phyloP scores from a whole-genome alignment of 2,113 vertebrate species.

The Oophaga pumilio region DNA sequence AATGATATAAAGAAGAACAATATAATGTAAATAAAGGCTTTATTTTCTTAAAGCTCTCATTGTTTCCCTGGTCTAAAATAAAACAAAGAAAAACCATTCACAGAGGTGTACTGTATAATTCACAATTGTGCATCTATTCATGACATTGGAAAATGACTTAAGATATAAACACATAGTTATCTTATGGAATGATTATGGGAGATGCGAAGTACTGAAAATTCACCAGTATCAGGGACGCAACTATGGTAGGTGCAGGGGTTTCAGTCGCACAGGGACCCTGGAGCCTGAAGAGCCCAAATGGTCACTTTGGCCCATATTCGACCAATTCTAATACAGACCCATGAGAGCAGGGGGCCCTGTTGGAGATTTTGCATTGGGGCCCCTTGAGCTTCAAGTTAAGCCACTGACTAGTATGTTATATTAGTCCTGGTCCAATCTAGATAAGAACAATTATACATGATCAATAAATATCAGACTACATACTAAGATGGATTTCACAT shows the following conservation, averaged over 20 bases:
- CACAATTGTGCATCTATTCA: not conserved
- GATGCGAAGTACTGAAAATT: too few species aligned
- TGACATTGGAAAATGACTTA: not conserved
- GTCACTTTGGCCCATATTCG: too few species aligned
- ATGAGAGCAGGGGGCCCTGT: too few species aligned
- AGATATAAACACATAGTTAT: not conserved
- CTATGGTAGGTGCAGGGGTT: too few species aligned
- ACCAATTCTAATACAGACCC: too few species aligned
- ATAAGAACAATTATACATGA: not conserved
- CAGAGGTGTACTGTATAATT: not conserved
- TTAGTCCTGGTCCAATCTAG: not conserved
- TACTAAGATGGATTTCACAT: not conserved
- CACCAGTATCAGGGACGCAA: too few species aligned
- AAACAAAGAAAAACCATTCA: not conserved
- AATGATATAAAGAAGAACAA: too few species aligned
- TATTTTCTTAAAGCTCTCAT: not conserved
- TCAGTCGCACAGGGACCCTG: too few species aligned
- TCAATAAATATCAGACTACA: not conserved
- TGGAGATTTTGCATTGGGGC: too few species aligned
- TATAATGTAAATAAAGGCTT: too few species aligned
- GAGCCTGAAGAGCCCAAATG: too few species aligned
- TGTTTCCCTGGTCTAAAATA: not conserved
- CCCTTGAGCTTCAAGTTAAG: not conserved
- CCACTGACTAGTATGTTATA: not conserved
- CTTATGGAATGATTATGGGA: not conserved